Base-by-base conservation (phyloP, 2,888 invertebrate genomes). In the Ophion slaviceki region DNA sequence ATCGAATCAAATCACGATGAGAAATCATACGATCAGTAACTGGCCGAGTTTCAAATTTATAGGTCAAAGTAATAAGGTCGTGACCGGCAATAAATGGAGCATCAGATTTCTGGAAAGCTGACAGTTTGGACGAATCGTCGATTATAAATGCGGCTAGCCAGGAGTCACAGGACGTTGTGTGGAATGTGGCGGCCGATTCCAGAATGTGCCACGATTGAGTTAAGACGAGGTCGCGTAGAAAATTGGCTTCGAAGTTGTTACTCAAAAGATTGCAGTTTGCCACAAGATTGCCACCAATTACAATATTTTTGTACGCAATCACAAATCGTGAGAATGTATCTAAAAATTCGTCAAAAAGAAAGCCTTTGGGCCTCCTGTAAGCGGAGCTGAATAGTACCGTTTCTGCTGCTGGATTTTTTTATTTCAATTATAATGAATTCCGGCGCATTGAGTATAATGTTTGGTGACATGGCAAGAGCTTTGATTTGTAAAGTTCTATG, bases 401-500 rank as follows among this genome's bases (percentile, higher is more conserved):
- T n/a, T 71, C 59, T 2, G 17, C 24, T 0, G 2, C 7, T 1
- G 32, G 7, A 11, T 10, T 67, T 4, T 4, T 8, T 45, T 20
- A 70, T 4, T 8, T 61, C 61, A 1, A 74, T 2, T 0, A 62
- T 14, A 1, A 76, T 10, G 2, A 17, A 67, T 45, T 76, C 76
- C 0, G 76, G 76, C 4, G 64, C n/a, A 1, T 76, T 66, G 4
- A 17, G 14, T 32, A 57, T 28, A 0, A 10, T 32, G 7, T 5
- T 57, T 0, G 66, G 36, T 6, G 76, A 76, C 1, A 5, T 1
- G 1, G 68, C 62, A 0, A 85, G 11, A 0, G 78, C 53, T 59
- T 71, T 67, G 0, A 61, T 71, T 4, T 66, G 66, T 2, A 86
- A 20, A 0, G 81, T 78, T 1, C 74, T 24, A 17, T 81, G 86